Base-by-base conservation (phyloP, 2,888 invertebrate genomes). In the Fabriciana adippe region DNA sequence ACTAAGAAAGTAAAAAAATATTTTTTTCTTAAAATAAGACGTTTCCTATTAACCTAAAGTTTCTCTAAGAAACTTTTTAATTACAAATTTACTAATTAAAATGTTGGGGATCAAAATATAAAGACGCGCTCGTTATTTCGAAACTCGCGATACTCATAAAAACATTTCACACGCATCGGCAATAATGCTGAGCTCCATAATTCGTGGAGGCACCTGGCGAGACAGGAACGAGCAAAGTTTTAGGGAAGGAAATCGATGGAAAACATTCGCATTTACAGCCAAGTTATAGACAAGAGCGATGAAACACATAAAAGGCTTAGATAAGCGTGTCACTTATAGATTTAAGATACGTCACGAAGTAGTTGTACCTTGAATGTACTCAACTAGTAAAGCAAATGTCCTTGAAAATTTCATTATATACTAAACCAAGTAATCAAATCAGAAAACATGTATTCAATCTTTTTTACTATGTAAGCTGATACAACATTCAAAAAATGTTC, bases 161-260 rank as follows among this genome's bases (percentile, higher is more conserved):
- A 84, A 85, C 86, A 89, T 88, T 89, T 89, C 87, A 87, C 86
- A 89, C 89, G 88, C 89, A 90, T 88, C 85, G 85, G 77, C 83
- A 87, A 86, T 85, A 87, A 85, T 86, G 83, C 83, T 79, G 84
- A 85, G 84, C 35, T 88, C 84, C 81, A 86, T 87, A 86, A 90
- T 86, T 89, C 87, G 80, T 73, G 76, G 80, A 83, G 80, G 84
- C 87, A 84, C 85, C 84, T 82, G 81, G 82, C 83, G 83, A 83
- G 87, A 88, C 86, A 85, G 77, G 83, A 88, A 90, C 85, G 87
- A 86, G 85, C 85, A 82, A 91, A 90, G 81, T 91, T 90, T 88
- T 81, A 74, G 83, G 79, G 79, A 85, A 85, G 81, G 85, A 45
- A 79, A 81, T 82, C 85, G 86, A 90, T 87, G 87, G 89, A 87